Conservation (phyloP, 2,797 vertebrate species). For the Sebastes steindachneri region DNA sequence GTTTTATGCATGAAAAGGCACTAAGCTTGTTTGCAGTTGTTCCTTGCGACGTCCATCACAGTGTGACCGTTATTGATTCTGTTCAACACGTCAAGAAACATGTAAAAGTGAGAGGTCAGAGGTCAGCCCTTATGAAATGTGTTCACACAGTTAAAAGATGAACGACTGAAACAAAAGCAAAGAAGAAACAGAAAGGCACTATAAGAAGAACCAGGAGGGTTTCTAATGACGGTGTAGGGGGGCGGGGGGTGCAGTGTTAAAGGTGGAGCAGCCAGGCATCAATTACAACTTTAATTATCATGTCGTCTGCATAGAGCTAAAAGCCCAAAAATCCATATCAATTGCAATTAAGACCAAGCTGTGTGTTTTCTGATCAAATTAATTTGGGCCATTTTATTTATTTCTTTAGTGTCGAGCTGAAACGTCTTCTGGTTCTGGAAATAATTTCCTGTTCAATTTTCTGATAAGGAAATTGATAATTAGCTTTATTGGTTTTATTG, state of each 20-base stretch:
- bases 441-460: background rate
- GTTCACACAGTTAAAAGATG: slow-evolving; percentile 55
- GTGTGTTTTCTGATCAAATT: background rate
- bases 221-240: background rate
- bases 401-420: background rate
- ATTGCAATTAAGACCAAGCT: background rate
- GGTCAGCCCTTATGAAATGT: slow-evolving; percentile 34
- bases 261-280: background rate
- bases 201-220: slow-evolving; percentile 11
- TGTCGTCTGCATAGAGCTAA: slow-evolving; percentile 11
- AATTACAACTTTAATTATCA: background rate
- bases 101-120: slow-evolving; percentile 23
- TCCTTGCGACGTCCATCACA: background rate
- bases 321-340: background rate
- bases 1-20: slow-evolving; percentile 2
- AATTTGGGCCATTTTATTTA: background rate
- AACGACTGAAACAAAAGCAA: slow-evolving; percentile 18
- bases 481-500: background rate
- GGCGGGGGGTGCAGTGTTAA: background rate
- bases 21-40: background rate
- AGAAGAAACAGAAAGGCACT: slow-evolving; percentile 37
- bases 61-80: background rate
- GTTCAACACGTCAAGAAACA: background rate
- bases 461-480: background rate
- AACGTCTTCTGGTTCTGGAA: slow-evolving; percentile 21